Base-by-base conservation (phyloP, 2,113 vertebrate species). In the Eulacestoma nigropectus region DNA sequence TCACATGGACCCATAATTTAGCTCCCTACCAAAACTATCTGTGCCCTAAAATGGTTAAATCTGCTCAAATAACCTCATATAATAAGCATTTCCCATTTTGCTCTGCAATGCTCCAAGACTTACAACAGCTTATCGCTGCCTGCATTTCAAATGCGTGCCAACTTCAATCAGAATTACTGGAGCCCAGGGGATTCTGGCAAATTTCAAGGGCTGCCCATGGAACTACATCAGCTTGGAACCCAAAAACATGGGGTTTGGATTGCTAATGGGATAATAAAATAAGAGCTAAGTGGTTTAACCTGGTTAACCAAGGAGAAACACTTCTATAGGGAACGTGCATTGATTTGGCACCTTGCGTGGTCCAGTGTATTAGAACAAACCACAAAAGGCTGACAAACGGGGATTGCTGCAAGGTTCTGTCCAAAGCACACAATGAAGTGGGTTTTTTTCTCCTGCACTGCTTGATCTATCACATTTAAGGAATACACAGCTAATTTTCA, bases 101-200 rank as follows among this genome's bases (percentile, higher is more conserved):
- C 84, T 91, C n/a, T 7, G 9, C 91, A 79, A 3, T 20, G 91
- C 90, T 96, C 79, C 85, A 72, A 77, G 88, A 80, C 62, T 92
- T 52, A 46, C 62, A 56, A 41, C 93, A 90, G 93, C 93, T 95
- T 96, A 92, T 96, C 92, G 0, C 93, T 75, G 93, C 95, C 90
- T 90, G 90, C 77, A 2, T 9, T 93, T 75, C 88, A 74, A 6
- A 88, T 39, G 5, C 17, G 83, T 94, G 95, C 96, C 96, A 97
- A 49, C 90, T 92, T 68, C 92, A 90, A 94, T 96, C 90, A 94
- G 47, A 92, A 90, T 84, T 81, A 93, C 82, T 27, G 64, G 90
- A 92, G 88, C 60, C 95, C 83, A 69, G 95, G 89, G 96, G 95
- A 94, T 90, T 93, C 93, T 93, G 95, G 95, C 92, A 96, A 95